These are phyloP conservation scores for Alviniconcha strummeri DNA, from an alignment of 2,888 invertebrate genomes.

Conservation along the genomic window DNA sequence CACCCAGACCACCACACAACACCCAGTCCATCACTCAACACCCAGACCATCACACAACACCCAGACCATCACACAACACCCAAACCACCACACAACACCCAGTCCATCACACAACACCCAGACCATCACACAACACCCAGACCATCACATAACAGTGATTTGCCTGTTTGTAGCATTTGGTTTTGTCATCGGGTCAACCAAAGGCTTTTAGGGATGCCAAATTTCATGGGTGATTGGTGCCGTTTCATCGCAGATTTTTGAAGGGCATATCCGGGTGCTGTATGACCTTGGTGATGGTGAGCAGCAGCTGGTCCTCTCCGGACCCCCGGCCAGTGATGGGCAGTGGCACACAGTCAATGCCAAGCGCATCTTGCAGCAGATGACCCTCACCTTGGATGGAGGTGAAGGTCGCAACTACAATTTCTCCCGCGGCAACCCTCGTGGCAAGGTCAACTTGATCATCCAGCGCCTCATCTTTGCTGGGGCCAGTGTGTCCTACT, in stretches of 20 bases:
- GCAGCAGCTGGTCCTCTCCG: slow-evolving; percentile 84
- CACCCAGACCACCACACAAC: slow-evolving; percentile 69
- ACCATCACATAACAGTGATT: neutral
- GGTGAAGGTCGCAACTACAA: slow-evolving; percentile 84
- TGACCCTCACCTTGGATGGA: slow-evolving; percentile 93
- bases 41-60: neutral
- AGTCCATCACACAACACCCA: too few relatives aligned
- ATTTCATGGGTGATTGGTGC: too few relatives aligned
- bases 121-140: neutral
- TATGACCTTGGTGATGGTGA: slow-evolving; percentile 93
- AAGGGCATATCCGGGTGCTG: slow-evolving; percentile 90
- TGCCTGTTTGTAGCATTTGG: neutral
- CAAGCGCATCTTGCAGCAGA: slow-evolving; percentile 92
- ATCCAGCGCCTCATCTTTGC: slow-evolving; percentile 90
- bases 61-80: neutral
- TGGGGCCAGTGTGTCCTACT: slow-evolving; percentile 77
- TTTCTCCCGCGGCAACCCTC: slow-evolving; percentile 75
- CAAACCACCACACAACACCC: too few relatives aligned
- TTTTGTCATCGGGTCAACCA: neutral
- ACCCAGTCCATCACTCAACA: neutral
- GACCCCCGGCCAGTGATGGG: slow-evolving; percentile 92
- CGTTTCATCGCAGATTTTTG: slow-evolving; percentile 82
- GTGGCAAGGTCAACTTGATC: slow-evolving; percentile 47
- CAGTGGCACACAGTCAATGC: slow-evolving; percentile 97
- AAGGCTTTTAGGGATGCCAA: too few relatives aligned